Conservation (phyloP, 2,797 vertebrate genomes). For the Trematomus bernacchii region DNA sequence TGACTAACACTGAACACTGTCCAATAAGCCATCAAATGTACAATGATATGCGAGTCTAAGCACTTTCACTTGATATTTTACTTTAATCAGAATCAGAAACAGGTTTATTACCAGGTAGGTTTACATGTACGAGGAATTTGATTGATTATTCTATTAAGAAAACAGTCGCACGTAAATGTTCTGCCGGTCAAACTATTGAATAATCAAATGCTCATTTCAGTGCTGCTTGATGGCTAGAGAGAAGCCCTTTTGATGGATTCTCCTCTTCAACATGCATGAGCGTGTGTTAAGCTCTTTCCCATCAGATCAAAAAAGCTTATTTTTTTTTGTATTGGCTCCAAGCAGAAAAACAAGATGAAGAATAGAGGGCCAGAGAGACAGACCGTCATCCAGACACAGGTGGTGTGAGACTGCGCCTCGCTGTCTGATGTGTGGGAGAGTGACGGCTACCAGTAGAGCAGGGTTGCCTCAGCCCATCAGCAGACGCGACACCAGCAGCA, state of each 20-base stretch:
- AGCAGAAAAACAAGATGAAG: conserved; percentile 44
- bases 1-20: background rate
- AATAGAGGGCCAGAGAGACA: conserved; percentile 45
- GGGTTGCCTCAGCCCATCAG: conserved; percentile 69
- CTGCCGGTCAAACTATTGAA: conserved; percentile 34
- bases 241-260: conserved; percentile 17
- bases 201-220: conserved; percentile 1
- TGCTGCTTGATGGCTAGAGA: background rate
- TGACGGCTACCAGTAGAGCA: conserved; percentile 76
- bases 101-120: no score
- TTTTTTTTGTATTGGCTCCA: conserved; percentile 26
- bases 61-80: conserved; percentile 22
- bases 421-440: conserved; percentile 71
- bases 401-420: conserved; percentile 60
- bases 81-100: background rate
- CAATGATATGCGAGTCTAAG: background rate
- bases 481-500: conserved; percentile 62
- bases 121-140: background rate
- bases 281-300: conserved; percentile 8
- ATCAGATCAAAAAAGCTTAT: conserved; percentile 16
- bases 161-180: conserved; percentile 20
- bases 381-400: conserved; percentile 60
- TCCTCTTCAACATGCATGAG: conserved; percentile 15
- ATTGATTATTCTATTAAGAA: conserved; percentile 21
- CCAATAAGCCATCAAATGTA: conserved; percentile 5